These are phyloP conservation scores for Tetranychus urticae DNA, from an alignment of 1,140 invertebrate genomes.

Conservation along the genomic window DNA sequence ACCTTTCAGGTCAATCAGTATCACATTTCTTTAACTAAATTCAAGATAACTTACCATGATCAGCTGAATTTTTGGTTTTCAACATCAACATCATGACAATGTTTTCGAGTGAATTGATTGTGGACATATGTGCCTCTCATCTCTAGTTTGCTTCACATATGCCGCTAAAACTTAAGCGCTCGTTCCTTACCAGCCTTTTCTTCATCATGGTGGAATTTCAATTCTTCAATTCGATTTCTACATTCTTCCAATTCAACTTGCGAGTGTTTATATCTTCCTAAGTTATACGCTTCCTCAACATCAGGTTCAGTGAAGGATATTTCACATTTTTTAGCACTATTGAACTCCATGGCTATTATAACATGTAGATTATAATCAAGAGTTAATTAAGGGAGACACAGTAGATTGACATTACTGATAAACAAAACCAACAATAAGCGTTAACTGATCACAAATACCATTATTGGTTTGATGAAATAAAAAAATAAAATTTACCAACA, in stretches of 20 bases:
- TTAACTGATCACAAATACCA: no score
- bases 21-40: no score
- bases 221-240: slow-evolving; percentile 93
- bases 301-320: no score
- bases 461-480: no score
- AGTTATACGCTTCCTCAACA: background rate
- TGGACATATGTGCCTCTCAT: slow-evolving; percentile 70
- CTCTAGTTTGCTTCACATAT: slow-evolving; percentile 79
- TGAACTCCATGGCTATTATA: no score
- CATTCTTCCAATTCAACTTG: slow-evolving; percentile 89
- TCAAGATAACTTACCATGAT: slow-evolving; percentile 44
- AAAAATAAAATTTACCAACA: no score
- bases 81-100: slow-evolving; percentile 93
- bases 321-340: no score
- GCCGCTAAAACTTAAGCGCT: slow-evolving; percentile 82
- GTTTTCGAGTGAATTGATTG: slow-evolving; percentile 80
- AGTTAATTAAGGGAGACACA: no score
- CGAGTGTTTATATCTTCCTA: slow-evolving; percentile 62
- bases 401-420: no score
- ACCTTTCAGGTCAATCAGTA: no score
- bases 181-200: slow-evolving; percentile 85
- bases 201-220: slow-evolving; percentile 93
- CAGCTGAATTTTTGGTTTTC: slow-evolving; percentile 88
- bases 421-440: no score
- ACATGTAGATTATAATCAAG: no score